phyloP scores from a whole-genome alignment of 2,797 vertebrate genomes.

The Parotocinclus haroldoi region DNA sequence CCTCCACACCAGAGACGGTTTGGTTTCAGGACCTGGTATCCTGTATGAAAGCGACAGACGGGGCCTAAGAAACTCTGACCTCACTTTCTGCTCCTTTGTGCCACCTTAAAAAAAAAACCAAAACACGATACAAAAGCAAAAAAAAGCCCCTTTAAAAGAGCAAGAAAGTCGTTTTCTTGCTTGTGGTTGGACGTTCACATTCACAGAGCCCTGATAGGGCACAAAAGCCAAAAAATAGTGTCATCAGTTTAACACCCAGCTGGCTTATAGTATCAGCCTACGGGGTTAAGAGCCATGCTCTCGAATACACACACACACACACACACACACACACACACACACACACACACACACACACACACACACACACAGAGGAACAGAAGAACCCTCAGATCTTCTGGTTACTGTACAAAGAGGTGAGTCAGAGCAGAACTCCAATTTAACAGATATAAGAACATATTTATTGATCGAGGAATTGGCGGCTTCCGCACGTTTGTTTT shows the following conservation, averaged over 20 bases:
- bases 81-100: not conserved
- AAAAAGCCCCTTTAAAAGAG: no score
- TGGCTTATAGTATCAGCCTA: not conserved
- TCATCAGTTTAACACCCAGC: not conserved
- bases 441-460: no score
- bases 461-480: no score
- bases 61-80: not conserved
- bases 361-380: not conserved
- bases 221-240: not conserved
- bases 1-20: no score
- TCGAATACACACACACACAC: not conserved
- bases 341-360: not conserved
- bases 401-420: slow-evolving; percentile 29
- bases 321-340: not conserved
- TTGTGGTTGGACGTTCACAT: not conserved
- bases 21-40: not conserved
- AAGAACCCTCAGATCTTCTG: no score
- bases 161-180: no score
- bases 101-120: slow-evolving; percentile 4
- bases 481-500: no score
- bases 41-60: not conserved
- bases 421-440: not conserved
- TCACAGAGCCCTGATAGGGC: not conserved
- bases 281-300: not conserved
- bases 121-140: no score